These are phyloP conservation scores for Pogonus chalceus DNA, from an alignment of 1,140 invertebrate genomes.

Conservation along the genomic window DNA sequence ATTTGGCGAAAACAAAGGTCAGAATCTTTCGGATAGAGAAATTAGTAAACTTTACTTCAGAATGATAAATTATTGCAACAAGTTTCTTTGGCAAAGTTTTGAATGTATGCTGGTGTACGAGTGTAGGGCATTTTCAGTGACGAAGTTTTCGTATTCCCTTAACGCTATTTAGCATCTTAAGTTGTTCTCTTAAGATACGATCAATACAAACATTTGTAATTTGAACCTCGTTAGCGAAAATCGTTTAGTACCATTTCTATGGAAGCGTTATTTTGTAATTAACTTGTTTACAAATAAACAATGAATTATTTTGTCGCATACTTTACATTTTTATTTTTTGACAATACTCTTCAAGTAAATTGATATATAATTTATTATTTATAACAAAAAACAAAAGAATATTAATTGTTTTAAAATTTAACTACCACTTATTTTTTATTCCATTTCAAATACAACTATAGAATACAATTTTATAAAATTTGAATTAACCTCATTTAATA, in stretches of 20 bases:
- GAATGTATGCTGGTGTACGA: neutral
- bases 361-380: too few relatives aligned
- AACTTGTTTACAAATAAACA: too few relatives aligned
- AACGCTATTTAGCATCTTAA: conserved; percentile 6
- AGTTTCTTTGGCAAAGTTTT: neutral
- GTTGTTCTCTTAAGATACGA: conserved; percentile 3
- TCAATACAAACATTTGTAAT: conserved; percentile 2
- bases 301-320: too few relatives aligned
- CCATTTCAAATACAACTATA: too few relatives aligned
- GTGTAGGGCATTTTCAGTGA: neutral
- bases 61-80: conserved; percentile 7
- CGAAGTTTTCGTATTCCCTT: conserved; percentile 3
- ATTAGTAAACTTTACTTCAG: neutral
- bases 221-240: neutral
- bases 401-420: too few relatives aligned
- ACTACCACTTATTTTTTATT: too few relatives aligned
- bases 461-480: too few relatives aligned
- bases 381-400: too few relatives aligned
- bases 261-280: neutral
- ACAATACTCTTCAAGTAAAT: too few relatives aligned
- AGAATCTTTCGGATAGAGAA: neutral
- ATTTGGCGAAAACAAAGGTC: neutral
- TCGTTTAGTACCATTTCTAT: neutral
- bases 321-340: too few relatives aligned
- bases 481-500: too few relatives aligned